These are phyloP conservation scores for Philhelius pedissequus DNA, from an alignment of 2,888 invertebrate species.

Conservation along the genomic window DNA sequence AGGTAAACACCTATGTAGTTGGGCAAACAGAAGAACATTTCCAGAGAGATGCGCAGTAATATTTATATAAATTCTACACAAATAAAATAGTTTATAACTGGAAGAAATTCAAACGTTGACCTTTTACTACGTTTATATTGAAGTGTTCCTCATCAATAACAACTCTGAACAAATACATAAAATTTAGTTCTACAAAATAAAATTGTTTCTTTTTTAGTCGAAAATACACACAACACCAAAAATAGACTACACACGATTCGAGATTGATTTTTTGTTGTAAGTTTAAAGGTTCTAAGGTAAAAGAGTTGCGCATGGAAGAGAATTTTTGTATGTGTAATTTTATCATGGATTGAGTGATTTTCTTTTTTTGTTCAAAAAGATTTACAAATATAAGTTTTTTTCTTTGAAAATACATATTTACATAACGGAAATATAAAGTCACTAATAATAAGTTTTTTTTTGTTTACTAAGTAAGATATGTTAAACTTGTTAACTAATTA, in stretches of 20 bases:
- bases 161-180: background rate
- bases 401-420: constrained; percentile 43
- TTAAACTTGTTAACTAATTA: constrained; percentile 56
- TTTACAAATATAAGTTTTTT: background rate
- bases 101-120: too few relatives aligned
- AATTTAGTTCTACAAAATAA: background rate
- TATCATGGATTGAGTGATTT: constrained; percentile 1
- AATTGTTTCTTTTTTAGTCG: background rate
- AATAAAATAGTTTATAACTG: too few relatives aligned
- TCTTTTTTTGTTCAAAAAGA: constrained; percentile 14
- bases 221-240: constrained; percentile 16
- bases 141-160: background rate
- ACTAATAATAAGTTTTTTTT: background rate
- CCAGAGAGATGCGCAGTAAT: too few relatives aligned
- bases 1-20: too few relatives aligned
- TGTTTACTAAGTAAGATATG: constrained; percentile 61
- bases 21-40: too few relatives aligned
- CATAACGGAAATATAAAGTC: constrained; percentile 32
- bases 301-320: constrained; percentile 64
- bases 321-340: constrained; percentile 3
- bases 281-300: constrained; percentile 53
- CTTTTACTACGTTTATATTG: too few relatives aligned
- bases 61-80: too few relatives aligned
- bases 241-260: background rate
- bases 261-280: constrained; percentile 5